Evolutionary conservation across 2,113 vertebrate genomes (phyloP).

Genomic region (Murina feae): DNA sequence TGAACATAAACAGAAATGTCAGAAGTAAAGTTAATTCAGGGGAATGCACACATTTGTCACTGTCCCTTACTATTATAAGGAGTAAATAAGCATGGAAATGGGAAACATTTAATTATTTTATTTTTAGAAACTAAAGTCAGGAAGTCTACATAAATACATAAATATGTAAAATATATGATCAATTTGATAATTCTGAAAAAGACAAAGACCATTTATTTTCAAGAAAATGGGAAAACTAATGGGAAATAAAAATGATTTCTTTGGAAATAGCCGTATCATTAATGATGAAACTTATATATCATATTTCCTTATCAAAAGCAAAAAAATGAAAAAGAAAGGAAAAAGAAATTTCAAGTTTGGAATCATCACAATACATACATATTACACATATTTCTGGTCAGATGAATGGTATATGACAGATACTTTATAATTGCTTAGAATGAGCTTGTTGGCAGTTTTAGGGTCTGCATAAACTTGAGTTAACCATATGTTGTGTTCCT

Average conservation of each 20-base stretch:
- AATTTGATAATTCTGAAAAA: background rate
- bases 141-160: background rate
- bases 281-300: background rate
- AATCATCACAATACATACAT: background rate
- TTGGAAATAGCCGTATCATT: background rate
- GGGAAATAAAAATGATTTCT: background rate
- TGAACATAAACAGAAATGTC: background rate
- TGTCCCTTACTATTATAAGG: background rate
- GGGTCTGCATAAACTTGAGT: background rate
- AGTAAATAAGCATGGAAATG: background rate
- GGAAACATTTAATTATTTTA: background rate
- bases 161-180: background rate
- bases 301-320: background rate
- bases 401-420: background rate
- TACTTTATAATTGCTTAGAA: background rate
- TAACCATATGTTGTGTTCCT: conserved; percentile 24
- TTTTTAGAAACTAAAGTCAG: conserved; percentile 8
- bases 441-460: background rate
- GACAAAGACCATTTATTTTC: background rate
- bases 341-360: background rate
- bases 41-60: background rate
- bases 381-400: background rate
- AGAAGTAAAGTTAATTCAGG: background rate
- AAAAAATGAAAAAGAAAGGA: background rate
- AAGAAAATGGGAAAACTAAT: background rate